Evolutionary conservation across 2,113 vertebrate genomes (phyloP).

Genomic region (Chiloscyllium plagiosum): DNA sequence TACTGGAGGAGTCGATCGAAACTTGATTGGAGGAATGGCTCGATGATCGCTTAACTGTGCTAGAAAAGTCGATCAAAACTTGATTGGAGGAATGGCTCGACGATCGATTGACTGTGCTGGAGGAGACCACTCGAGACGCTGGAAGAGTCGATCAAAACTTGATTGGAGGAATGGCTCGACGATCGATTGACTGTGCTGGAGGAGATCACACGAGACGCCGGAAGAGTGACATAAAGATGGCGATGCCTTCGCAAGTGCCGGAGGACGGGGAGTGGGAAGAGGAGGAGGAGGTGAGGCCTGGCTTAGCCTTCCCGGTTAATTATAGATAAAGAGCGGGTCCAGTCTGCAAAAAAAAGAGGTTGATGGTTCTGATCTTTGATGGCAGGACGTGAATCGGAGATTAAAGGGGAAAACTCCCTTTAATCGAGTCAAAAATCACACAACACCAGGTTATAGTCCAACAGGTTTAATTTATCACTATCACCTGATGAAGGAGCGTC

Average conservation of each 20-base stretch:
- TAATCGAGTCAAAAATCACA: no score
- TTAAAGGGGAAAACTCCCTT: not conserved
- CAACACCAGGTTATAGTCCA: no score
- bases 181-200: not conserved
- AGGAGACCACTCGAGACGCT: not conserved
- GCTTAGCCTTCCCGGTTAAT: no score
- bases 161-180: not conserved
- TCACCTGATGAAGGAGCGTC: no score
- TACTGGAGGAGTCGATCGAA: not conserved
- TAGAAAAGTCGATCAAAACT: not conserved
- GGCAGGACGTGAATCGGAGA: not conserved
- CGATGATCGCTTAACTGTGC: no score
- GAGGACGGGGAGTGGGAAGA: not conserved
- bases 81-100: not conserved
- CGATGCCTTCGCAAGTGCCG: no score
- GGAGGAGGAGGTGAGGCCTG: constrained; percentile 12
- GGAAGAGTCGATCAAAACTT: not conserved
- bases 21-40: not conserved
- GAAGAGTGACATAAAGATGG: not conserved
- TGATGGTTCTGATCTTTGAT: not conserved
- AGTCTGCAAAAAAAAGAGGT: not conserved
- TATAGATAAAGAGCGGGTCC: no score
- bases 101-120: not conserved
- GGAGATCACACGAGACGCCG: not conserved
- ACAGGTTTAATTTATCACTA: no score